Conservation (phyloP, 2,888 invertebrate species). For the Lamproptera curius region DNA sequence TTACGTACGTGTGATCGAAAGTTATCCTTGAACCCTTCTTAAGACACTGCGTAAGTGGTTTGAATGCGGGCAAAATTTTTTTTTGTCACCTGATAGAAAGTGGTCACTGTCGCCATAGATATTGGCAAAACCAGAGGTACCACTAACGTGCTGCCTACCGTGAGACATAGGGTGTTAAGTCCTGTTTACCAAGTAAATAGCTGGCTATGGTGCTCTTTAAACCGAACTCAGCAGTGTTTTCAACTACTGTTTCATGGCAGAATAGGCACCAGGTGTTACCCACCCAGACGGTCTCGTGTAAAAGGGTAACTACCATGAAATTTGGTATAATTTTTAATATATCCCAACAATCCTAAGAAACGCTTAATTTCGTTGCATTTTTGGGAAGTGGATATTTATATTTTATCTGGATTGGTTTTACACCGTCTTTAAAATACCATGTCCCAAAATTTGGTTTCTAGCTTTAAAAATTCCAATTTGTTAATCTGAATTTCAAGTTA, state of each 20-base stretch:
- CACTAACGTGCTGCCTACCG: too few species aligned
- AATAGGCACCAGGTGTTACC: too few species aligned
- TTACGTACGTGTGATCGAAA: slow-evolving; percentile 25
- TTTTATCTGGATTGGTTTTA: slow-evolving; percentile 23
- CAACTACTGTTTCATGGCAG: too few species aligned
- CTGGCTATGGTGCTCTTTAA: too few species aligned
- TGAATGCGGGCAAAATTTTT: slow-evolving; percentile 26
- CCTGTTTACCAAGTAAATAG: too few species aligned
- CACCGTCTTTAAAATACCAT: slow-evolving; percentile 21
- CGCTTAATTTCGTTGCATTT: slow-evolving; percentile 18
- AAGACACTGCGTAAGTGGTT: slow-evolving; percentile 26
- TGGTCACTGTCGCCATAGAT: too few species aligned
- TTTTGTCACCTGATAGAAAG: too few species aligned
- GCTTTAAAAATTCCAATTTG: slow-evolving; percentile 31
- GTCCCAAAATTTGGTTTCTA: slow-evolving; percentile 28
- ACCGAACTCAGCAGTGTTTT: too few species aligned
- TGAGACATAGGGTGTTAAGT: too few species aligned
- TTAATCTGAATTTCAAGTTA: slow-evolving; percentile 32
- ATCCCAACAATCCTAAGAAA: not conserved
- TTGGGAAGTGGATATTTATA: slow-evolving; percentile 16
- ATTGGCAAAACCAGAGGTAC: too few species aligned
- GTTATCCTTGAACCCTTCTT: slow-evolving; percentile 26
- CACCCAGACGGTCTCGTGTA: too few species aligned
- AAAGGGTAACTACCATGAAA: too few species aligned
- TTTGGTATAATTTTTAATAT: not conserved